A percentile compares a stretch with the other conserved stretches of the same genome.
Evolutionary conservation across 2,797 vertebrate species (phyloP).

Genomic region (Morus bassanus): DNA sequence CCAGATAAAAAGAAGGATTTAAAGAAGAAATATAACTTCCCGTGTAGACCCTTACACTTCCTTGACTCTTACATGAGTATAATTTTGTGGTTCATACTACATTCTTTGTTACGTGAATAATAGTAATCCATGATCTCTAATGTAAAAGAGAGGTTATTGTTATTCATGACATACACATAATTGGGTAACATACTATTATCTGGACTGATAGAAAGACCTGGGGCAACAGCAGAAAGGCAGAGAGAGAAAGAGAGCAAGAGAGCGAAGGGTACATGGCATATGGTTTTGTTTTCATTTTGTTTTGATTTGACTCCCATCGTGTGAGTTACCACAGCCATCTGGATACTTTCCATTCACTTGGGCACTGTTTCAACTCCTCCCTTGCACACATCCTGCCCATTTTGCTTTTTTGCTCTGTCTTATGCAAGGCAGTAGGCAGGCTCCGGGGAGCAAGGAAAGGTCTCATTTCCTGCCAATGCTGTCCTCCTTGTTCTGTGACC

Average conservation of each 20-base stretch:
- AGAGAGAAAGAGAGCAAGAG: conserved; percentile 15
- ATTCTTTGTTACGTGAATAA: conserved; percentile 47
- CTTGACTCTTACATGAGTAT: conserved; percentile 47
- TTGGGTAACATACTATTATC: not conserved
- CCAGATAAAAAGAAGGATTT: conserved; percentile 60
- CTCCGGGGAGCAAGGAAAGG: not conserved
- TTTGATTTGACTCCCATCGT: conserved; percentile 58
- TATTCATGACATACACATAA: conserved; percentile 46
- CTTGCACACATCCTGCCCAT: not conserved
- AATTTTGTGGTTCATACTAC: conserved; percentile 24
- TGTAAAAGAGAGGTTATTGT: conserved; percentile 52
- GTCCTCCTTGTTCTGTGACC: not conserved
- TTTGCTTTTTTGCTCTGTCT: not conserved
- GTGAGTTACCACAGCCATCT: conserved; percentile 61
- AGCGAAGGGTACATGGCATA: conserved; percentile 36
- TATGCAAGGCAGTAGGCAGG: not conserved
- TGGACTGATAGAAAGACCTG: not conserved
- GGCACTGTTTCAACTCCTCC: conserved; percentile 52
- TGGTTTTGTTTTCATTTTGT: conserved; percentile 67
- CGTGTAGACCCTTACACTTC: conserved; percentile 33
- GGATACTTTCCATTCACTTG: conserved; percentile 49
- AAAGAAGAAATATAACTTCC: conserved; percentile 43
- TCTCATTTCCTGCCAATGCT: not conserved
- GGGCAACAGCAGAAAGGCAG: conserved; percentile 32
- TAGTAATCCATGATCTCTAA: conserved; percentile 30